A percentile compares a stretch with the other conserved stretches of the same genome.
Conservation (phyloP, 2,888 invertebrate species). For the Nymphalis c-album region DNA sequence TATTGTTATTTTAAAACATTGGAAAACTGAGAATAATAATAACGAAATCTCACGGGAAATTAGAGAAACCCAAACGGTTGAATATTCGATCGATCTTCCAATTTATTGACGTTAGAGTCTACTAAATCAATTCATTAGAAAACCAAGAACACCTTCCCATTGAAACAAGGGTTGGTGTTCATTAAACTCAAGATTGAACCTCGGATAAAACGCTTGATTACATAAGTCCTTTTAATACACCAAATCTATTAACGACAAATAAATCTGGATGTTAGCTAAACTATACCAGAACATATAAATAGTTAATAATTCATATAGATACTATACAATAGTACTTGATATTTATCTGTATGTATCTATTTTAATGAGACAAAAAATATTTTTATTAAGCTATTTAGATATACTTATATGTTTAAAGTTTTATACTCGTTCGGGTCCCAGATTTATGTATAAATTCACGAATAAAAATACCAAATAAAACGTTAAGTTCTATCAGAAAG, state of each 20-base stretch:
- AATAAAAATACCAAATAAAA: too few relatives aligned
- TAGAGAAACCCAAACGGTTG: slow-evolving; percentile 20
- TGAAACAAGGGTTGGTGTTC: slow-evolving; percentile 72
- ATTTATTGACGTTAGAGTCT: slow-evolving; percentile 55
- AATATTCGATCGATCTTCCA: slow-evolving; percentile 43
- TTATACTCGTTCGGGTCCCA: too few relatives aligned
- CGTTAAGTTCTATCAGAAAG: background rate
- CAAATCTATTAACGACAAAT: background rate
- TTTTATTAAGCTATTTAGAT: too few relatives aligned
- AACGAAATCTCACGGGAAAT: slow-evolving; percentile 26
- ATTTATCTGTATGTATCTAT: too few relatives aligned
- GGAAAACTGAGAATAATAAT: slow-evolving; percentile 15
- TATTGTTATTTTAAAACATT: background rate
- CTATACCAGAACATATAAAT: background rate
- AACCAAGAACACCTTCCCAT: slow-evolving; percentile 67
- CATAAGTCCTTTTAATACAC: background rate
- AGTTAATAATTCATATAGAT: too few relatives aligned
- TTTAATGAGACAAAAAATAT: too few relatives aligned
- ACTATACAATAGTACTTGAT: too few relatives aligned
- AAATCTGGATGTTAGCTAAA: background rate
- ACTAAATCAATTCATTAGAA: slow-evolving; percentile 75
- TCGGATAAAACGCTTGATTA: slow-evolving; percentile 61
- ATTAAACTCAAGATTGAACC: slow-evolving; percentile 77
- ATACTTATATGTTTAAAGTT: too few relatives aligned
- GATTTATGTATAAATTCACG: too few relatives aligned